These are phyloP conservation scores for Drosophila kuntzei DNA, from an alignment of 2,888 invertebrate species.

Conservation along the genomic window DNA sequence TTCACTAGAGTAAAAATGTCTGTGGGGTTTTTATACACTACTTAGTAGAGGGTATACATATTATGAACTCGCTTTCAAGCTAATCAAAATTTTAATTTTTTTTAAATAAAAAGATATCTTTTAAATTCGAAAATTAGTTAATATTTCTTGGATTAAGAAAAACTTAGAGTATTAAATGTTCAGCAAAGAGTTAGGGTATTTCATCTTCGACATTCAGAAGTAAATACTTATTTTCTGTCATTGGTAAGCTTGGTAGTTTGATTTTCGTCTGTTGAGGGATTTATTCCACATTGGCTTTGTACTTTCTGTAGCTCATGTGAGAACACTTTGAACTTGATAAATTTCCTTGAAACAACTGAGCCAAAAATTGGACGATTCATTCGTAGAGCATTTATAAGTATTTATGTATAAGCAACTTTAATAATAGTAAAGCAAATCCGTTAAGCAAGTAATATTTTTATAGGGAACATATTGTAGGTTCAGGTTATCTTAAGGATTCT, in stretches of 20 bases:
- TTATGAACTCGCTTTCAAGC: too few relatives aligned
- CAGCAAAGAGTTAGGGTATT: not conserved
- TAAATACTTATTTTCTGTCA: not conserved
- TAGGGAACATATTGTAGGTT: not conserved
- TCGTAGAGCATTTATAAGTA: not conserved
- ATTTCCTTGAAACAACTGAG: slow-evolving; percentile 18
- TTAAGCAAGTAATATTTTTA: not conserved
- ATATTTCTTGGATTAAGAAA: not conserved
- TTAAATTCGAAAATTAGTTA: not conserved
- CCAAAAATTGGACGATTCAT: not conserved
- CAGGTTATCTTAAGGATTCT: not conserved
- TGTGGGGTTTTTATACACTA: slow-evolving; percentile 12
- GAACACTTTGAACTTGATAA: slow-evolving; percentile 27
- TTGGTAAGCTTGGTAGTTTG: slow-evolving; percentile 38
- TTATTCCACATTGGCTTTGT: slow-evolving; percentile 55
- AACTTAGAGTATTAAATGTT: not conserved
- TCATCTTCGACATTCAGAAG: not conserved
- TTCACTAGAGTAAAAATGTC: slow-evolving; percentile 43
- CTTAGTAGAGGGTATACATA: not conserved
- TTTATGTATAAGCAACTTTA: not conserved
- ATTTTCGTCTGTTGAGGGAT: slow-evolving; percentile 55
- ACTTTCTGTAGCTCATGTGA: slow-evolving; percentile 1
- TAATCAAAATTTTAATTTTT: too few relatives aligned
- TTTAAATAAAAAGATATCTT: too few relatives aligned
- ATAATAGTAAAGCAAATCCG: not conserved